phyloP scores from a whole-genome alignment of 2,113 vertebrate genomes.

The Oxyura jamaicensis region DNA sequence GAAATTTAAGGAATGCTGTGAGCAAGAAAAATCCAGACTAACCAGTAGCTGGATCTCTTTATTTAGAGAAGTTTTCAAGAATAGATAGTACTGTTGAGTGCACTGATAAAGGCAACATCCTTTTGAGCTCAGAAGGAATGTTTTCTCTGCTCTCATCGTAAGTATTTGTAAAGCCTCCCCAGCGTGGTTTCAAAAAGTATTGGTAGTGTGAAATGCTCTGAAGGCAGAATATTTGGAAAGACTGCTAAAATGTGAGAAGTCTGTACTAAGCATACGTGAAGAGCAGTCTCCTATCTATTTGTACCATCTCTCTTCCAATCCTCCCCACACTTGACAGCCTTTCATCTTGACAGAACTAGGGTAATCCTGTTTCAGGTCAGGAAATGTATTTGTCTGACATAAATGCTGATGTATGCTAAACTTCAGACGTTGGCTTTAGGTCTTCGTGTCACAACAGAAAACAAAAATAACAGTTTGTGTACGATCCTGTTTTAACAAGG shows the following conservation, averaged over 20 bases:
- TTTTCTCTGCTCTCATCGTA: background rate
- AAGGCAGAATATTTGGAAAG: background rate
- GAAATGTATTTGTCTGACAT: conserved; percentile 18
- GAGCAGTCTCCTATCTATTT: background rate
- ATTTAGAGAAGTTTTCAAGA: conserved; percentile 50
- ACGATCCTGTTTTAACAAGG: background rate
- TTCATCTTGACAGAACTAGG: conserved; percentile 57
- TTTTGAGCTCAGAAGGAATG: background rate
- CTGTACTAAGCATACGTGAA: background rate
- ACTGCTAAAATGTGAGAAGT: background rate
- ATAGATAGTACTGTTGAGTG: background rate
- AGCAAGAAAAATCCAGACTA: conserved; percentile 18
- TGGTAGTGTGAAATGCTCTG: background rate
- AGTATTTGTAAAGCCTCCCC: background rate
- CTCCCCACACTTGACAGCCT: conserved; percentile 35
- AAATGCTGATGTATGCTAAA: conserved; percentile 40
- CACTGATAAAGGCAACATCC: background rate
- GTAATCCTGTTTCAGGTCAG: conserved; percentile 56
- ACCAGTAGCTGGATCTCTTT: conserved; percentile 24
- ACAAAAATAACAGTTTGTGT: background rate
- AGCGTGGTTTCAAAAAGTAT: background rate
- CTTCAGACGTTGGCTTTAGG: background rate
- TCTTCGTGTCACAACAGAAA: background rate
- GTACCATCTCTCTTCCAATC: background rate
- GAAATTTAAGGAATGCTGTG: background rate